These are phyloP conservation scores for Phaedon cochleariae DNA, from an alignment of 2,888 invertebrate genomes.

Conservation along the genomic window DNA sequence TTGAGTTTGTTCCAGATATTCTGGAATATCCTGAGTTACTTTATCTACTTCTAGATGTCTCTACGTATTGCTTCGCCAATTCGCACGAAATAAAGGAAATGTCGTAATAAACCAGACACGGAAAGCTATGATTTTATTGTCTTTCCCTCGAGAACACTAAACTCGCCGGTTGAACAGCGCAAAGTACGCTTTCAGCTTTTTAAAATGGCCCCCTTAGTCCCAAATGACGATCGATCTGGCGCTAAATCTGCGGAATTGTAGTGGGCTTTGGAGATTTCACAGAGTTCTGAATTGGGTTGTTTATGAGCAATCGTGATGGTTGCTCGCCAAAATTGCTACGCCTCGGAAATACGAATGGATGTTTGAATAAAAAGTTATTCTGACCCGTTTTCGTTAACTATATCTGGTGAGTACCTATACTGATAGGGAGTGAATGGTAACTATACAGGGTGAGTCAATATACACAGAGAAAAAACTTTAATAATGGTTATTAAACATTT, in stretches of 20 bases:
- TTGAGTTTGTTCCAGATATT: too few relatives aligned
- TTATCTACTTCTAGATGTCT: too few relatives aligned
- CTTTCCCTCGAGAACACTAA: conserved; percentile 54
- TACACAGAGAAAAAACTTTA: too few relatives aligned
- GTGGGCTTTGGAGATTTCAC: conserved; percentile 54
- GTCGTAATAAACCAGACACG: conserved; percentile 31
- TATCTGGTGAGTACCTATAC: too few relatives aligned
- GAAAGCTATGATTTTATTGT: conserved; percentile 61
- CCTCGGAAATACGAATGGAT: conserved; percentile 27
- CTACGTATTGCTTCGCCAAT: too few relatives aligned
- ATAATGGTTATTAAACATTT: too few relatives aligned
- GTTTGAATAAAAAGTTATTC: not conserved
- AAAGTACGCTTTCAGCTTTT: conserved; percentile 64
- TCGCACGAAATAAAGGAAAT: conserved; percentile 4
- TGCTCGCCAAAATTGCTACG: conserved; percentile 24
- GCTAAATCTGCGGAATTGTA: conserved; percentile 60
- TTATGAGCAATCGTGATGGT: conserved; percentile 35
- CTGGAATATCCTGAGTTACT: too few relatives aligned
- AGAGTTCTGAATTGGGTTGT: conserved; percentile 36
- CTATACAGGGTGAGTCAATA: too few relatives aligned
- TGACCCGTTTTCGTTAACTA: too few relatives aligned
- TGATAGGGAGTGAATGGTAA: too few relatives aligned
- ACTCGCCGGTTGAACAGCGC: conserved; percentile 56
- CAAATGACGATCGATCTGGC: conserved; percentile 62
- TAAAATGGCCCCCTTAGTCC: conserved; percentile 62